Conservation (phyloP, 2,888 invertebrate species). For the Oasisia sp. region DNA sequence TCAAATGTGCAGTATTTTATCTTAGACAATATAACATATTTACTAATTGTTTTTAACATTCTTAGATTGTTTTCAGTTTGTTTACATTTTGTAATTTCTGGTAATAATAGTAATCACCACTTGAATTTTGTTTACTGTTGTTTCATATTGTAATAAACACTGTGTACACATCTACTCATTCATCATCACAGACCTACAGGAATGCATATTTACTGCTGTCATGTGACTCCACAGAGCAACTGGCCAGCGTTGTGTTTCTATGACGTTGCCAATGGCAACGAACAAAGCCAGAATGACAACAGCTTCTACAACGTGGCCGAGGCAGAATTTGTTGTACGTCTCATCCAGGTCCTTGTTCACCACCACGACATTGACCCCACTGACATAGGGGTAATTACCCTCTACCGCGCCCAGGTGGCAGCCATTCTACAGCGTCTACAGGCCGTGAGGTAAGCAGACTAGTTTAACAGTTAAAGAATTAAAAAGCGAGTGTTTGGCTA, state of each 20-base stretch:
- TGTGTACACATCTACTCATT: background rate
- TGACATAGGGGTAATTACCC: constrained; percentile 55
- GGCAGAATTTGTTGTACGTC: constrained; percentile 50
- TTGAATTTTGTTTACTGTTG: background rate
- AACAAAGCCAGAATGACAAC: constrained; percentile 45
- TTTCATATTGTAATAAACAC: background rate
- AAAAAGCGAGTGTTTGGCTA: too few relatives aligned
- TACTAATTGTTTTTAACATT: too few relatives aligned
- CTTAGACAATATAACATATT: too few relatives aligned
- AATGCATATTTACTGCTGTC: background rate
- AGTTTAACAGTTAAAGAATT: background rate
- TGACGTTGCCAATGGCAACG: constrained; percentile 50
- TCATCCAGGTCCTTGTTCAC: constrained; percentile 46
- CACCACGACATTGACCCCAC: constrained; percentile 46
- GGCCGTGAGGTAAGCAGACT: background rate
- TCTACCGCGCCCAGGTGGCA: constrained; percentile 52
- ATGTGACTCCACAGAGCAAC: constrained; percentile 20
- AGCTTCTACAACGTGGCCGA: constrained; percentile 55
- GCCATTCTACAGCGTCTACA: constrained; percentile 7
- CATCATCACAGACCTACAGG: background rate
- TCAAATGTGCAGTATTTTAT: too few relatives aligned
- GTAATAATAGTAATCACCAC: too few relatives aligned
- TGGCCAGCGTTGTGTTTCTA: constrained; percentile 54
- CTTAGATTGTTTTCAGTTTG: too few relatives aligned
- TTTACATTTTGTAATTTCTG: too few relatives aligned